A percentile compares a stretch with the other conserved stretches of the same genome.
phyloP scores from a whole-genome alignment of 2,888 invertebrate genomes.

The Coelinius sp. region DNA sequence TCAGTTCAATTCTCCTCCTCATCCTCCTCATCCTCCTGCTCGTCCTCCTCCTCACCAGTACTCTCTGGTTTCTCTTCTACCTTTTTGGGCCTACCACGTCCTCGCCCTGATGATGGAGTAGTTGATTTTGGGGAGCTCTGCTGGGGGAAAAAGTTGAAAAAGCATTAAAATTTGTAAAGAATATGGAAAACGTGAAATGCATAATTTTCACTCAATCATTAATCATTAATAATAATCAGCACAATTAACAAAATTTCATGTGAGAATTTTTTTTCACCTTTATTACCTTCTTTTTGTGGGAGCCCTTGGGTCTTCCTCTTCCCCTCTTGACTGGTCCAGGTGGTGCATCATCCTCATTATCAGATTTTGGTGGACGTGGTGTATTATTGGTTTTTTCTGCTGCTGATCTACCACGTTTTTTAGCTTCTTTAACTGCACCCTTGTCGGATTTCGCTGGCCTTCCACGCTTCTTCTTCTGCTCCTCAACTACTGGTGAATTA shows the following conservation, averaged over 20 bases:
- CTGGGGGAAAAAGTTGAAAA: slow-evolving; percentile 12
- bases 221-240: not conserved
- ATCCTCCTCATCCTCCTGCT: slow-evolving; percentile 68
- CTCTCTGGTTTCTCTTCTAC: slow-evolving; percentile 69
- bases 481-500: slow-evolving; percentile 67
- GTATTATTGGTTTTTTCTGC: slow-evolving; percentile 63
- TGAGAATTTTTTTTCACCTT: not conserved
- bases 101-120: slow-evolving; percentile 60
- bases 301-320: slow-evolving; percentile 67
- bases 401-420: slow-evolving; percentile 65
- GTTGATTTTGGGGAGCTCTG: slow-evolving; percentile 58
- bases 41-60: slow-evolving; percentile 68
- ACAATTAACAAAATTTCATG: not conserved
- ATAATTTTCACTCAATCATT: not conserved
- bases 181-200: not conserved
- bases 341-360: slow-evolving; percentile 66
- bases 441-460: slow-evolving; percentile 61
- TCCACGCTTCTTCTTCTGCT: slow-evolving; percentile 70
- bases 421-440: slow-evolving; percentile 64
- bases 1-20: slow-evolving; percentile 65
- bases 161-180: not conserved
- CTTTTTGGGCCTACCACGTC: slow-evolving; percentile 67
- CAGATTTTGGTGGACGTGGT: slow-evolving; percentile 62
- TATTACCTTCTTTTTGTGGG: slow-evolving; percentile 67
- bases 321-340: slow-evolving; percentile 66